Percentiles rank a stretch among this genome's conserved stretches.
Conservation (phyloP, 1,140 invertebrate genomes). For the Acromyrmex heyeri region DNA sequence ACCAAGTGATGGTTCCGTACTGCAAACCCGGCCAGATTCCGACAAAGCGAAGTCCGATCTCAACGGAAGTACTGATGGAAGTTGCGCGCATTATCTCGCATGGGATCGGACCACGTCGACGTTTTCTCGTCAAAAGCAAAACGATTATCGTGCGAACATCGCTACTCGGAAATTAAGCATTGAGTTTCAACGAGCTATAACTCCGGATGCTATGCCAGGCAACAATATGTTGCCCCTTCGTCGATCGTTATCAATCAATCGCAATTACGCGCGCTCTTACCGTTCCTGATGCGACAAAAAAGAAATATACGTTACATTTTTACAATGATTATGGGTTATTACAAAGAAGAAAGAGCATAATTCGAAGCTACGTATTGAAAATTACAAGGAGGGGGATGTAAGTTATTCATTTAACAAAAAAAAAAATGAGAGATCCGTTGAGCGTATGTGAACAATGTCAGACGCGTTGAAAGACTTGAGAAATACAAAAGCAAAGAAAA, state of each 20-base stretch:
- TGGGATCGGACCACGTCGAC: background rate
- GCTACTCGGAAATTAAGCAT: constrained; percentile 27
- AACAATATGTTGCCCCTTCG: constrained; percentile 13
- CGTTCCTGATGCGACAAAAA: background rate
- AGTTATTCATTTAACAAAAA: constrained; percentile 21
- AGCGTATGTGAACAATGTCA: background rate
- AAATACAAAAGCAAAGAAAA: background rate
- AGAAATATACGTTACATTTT: constrained; percentile 14
- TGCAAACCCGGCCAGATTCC: constrained; percentile 53
- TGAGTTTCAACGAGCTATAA: constrained; percentile 26
- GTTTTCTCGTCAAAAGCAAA: constrained; percentile 2
- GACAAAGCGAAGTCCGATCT: constrained; percentile 48
- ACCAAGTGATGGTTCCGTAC: constrained; percentile 25
- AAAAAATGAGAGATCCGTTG: background rate
- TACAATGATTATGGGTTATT: constrained; percentile 22
- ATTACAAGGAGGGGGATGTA: background rate
- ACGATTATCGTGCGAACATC: constrained; percentile 5
- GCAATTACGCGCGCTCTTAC: constrained; percentile 19
- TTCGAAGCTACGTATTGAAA: constrained; percentile 17
- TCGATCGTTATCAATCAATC: constrained; percentile 47
- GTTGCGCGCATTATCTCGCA: constrained; percentile 27
- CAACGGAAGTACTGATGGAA: constrained; percentile 49
- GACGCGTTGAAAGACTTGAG: constrained; percentile 15
- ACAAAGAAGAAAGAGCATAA: constrained; percentile 9
- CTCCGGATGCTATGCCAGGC: background rate